Conservation (phyloP, 1,140 invertebrate species). For the Diorhabda carinulata region DNA sequence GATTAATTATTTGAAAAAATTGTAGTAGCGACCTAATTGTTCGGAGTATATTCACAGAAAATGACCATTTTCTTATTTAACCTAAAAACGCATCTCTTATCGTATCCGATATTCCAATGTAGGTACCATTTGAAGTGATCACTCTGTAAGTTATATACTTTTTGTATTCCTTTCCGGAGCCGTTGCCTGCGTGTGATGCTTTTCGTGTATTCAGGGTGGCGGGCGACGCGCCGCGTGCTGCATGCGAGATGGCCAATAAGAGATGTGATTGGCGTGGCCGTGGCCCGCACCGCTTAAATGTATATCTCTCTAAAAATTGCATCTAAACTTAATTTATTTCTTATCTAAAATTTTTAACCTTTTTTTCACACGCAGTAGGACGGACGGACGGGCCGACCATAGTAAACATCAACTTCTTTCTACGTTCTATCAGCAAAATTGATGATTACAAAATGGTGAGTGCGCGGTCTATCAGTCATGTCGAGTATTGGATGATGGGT, state of each 20-base stretch:
- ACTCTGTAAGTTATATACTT: too few relatives aligned
- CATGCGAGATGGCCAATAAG: constrained; percentile 37
- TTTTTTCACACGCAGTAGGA: constrained; percentile 50
- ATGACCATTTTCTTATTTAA: too few relatives aligned
- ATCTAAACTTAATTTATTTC: neutral
- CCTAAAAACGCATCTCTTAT: neutral
- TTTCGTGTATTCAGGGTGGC: constrained; percentile 30
- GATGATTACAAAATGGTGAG: constrained; percentile 99
- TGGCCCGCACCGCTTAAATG: constrained; percentile 27
- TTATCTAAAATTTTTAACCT: constrained; percentile 23
- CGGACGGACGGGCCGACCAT: constrained; percentile 68
- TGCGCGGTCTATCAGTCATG: constrained; percentile 49
- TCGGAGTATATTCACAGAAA: too few relatives aligned
- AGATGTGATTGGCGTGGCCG: constrained; percentile 44
- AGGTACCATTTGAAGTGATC: too few relatives aligned
- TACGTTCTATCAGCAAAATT: constrained; percentile 96
- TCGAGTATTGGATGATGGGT: constrained; percentile 43
- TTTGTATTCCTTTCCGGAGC: constrained; percentile 7
- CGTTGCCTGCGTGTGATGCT: constrained; percentile 33
- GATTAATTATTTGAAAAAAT: too few relatives aligned
- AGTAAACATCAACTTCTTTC: constrained; percentile 88
- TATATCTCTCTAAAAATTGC: constrained; percentile 17
- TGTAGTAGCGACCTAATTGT: too few relatives aligned
- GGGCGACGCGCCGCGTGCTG: constrained; percentile 30
- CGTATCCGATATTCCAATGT: neutral